A percentile compares a stretch with the other conserved stretches of the same genome.
These are phyloP conservation scores for Cercocebus atys DNA, from an alignment of 2,113 vertebrate genomes.

Conservation along the genomic window DNA sequence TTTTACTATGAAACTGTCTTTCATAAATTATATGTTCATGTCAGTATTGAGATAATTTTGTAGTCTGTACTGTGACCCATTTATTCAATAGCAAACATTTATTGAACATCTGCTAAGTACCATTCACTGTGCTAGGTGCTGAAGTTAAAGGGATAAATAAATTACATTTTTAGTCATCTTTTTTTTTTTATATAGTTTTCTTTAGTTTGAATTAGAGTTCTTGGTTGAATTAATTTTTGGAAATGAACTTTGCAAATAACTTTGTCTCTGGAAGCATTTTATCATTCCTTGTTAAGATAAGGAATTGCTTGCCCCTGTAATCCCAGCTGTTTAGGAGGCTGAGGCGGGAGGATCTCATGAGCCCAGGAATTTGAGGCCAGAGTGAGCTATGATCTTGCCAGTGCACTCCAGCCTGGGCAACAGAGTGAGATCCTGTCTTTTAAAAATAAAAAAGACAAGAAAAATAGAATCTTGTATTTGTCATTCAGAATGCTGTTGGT, in stretches of 20 bases:
- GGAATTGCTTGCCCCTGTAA: too few relatives aligned
- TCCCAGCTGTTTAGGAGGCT: too few relatives aligned
- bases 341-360: too few relatives aligned
- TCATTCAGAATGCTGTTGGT: not conserved
- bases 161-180: not conserved
- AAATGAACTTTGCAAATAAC: conserved; percentile 12
- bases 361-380: too few relatives aligned
- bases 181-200: not conserved
- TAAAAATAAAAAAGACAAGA: not conserved
- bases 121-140: not conserved
- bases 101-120: not conserved
- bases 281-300: conserved; percentile 25
- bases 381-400: too few relatives aligned
- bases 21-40: not conserved
- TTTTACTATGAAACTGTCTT: not conserved
- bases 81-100: not conserved
- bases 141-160: not conserved
- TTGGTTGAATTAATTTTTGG: conserved; percentile 43
- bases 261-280: conserved; percentile 16
- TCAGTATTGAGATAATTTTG: not conserved
- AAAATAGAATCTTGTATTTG: not conserved
- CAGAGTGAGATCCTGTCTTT: too few relatives aligned
- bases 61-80: not conserved
- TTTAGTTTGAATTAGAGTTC: conserved; percentile 33
- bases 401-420: too few relatives aligned